Percentiles rank a stretch among this genome's conserved stretches.
Conservation (phyloP, 2,797 vertebrate genomes). For the Tinamus major region DNA sequence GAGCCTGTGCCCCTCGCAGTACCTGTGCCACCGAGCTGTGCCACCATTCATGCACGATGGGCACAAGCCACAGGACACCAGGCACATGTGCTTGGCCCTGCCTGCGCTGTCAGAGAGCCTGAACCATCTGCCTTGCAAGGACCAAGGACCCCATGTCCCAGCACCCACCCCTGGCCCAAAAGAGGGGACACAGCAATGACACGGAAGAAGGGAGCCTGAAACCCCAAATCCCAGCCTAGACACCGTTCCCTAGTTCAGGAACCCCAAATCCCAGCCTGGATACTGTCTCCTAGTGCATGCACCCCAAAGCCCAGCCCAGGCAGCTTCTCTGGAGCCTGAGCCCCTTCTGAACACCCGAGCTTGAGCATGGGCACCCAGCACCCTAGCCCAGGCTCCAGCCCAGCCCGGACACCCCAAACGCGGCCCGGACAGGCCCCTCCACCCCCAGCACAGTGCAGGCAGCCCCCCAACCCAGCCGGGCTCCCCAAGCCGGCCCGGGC, state of each 20-base stretch:
- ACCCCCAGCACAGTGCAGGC: no score
- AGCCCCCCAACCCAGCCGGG: no score
- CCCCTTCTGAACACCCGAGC: neutral
- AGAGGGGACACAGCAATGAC: accelerated
- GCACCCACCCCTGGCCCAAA: neutral
- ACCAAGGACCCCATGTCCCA: accelerated
- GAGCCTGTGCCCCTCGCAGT: neutral
- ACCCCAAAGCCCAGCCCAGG: neutral
- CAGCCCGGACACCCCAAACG: no score
- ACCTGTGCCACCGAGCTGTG: neutral
- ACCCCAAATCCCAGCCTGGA: neutral
- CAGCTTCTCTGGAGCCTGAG: neutral
- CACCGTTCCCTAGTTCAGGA: neutral
- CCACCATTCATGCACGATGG: accelerated
- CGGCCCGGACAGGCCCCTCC: no score
- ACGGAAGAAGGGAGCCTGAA: no score
- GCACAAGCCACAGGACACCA: accelerated
- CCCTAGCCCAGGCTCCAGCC: no score
- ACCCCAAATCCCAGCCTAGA: no score
- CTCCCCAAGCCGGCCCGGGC: no score
- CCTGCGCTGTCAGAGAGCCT: neutral
- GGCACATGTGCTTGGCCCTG: accelerated
- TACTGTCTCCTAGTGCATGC: no score
- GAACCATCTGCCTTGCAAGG: neutral
- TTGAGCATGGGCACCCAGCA: no score